These are phyloP conservation scores for Venusia cambrica DNA, from an alignment of 2,888 invertebrate genomes.

Conservation along the genomic window DNA sequence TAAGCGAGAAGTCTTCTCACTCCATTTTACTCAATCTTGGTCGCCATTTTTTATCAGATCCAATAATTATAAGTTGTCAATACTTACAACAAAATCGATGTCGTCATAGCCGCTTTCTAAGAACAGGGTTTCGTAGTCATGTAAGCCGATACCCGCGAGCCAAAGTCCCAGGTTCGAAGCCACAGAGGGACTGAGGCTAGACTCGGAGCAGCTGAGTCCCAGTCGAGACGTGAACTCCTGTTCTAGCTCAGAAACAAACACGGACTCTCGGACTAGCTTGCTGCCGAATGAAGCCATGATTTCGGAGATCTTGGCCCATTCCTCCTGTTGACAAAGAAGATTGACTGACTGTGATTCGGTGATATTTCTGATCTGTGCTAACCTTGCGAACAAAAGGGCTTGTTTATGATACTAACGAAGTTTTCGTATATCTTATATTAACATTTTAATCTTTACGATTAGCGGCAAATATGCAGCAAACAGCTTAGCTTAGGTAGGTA, in stretches of 20 bases:
- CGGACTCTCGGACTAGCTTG: conserved; percentile 88
- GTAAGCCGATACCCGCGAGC: conserved; percentile 88
- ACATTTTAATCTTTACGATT: no score
- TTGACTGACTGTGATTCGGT: background rate
- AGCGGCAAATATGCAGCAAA: no score
- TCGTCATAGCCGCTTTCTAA: conserved; percentile 95
- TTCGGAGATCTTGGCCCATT: conserved; percentile 97
- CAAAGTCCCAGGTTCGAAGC: conserved; percentile 88
- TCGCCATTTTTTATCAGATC: no score
- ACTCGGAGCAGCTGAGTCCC: conserved; percentile 82
- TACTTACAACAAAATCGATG: conserved; percentile 93
- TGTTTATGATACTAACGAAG: no score
- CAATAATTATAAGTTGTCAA: background rate
- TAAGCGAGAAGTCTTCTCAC: no score
- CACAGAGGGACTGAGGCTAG: conserved; percentile 81
- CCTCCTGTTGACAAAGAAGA: conserved; percentile 87
- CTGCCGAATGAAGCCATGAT: conserved; percentile 97
- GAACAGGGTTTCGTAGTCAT: conserved; percentile 92
- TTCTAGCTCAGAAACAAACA: conserved; percentile 89
- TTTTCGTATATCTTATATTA: no score
- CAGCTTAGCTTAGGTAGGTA: no score
- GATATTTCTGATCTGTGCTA: no score
- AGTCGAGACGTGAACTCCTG: conserved; percentile 88
- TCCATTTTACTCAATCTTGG: no score
- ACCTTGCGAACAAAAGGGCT: no score